Conservation (phyloP, 1,140 invertebrate species). For the Dreissena rostriformis region DNA sequence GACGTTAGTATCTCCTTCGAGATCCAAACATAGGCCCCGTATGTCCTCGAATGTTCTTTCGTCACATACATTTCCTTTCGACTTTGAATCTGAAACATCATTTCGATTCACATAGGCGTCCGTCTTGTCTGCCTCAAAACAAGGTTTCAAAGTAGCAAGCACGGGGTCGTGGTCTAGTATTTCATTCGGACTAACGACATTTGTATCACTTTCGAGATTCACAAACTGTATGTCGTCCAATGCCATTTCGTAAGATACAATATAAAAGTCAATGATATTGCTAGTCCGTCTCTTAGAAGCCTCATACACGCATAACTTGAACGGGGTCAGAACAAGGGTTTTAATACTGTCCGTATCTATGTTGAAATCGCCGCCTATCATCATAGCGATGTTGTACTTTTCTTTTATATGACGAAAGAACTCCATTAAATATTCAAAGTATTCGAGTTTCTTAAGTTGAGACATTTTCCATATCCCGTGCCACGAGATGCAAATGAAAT, state of each 20-base stretch:
- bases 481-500: conserved; percentile 1
- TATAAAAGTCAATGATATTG: background rate
- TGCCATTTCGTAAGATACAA: background rate
- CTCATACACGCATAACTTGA: background rate
- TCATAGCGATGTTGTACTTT: background rate
- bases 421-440: background rate
- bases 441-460: background rate
- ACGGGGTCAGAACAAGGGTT: background rate
- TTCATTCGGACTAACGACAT: too few relatives aligned
- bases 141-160: too few relatives aligned
- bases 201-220: too few relatives aligned
- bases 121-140: too few relatives aligned
- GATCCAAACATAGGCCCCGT: too few relatives aligned
- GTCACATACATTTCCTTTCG: too few relatives aligned
- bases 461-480: background rate
- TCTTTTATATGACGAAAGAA: background rate
- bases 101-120: too few relatives aligned
- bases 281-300: background rate
- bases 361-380: background rate
- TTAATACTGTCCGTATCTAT: background rate
- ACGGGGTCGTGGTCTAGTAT: too few relatives aligned
- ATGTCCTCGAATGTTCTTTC: too few relatives aligned
- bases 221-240: too few relatives aligned
- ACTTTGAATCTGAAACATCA: too few relatives aligned
- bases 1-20: too few relatives aligned